Conservation (phyloP, 2,113 vertebrate species). For the Todiramphus chloris region DNA sequence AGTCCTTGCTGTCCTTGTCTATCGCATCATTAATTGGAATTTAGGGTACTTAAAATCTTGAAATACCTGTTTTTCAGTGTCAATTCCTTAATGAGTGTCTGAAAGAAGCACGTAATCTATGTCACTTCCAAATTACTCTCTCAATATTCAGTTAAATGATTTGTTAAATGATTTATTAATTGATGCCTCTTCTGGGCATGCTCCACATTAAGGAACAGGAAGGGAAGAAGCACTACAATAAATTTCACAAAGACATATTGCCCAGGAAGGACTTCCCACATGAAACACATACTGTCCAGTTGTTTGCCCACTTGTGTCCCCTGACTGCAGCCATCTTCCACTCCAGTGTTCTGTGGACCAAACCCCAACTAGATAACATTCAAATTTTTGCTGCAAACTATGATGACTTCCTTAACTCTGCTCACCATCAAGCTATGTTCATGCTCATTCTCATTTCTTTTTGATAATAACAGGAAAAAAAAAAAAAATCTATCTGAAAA, state of each 20-base stretch:
- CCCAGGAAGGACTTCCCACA: background rate
- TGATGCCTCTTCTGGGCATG: background rate
- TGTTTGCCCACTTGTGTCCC: background rate
- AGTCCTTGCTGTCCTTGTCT: background rate
- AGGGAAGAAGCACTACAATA: background rate
- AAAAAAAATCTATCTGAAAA: background rate
- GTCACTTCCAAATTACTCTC: background rate
- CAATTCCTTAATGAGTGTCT: background rate
- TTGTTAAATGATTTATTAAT: background rate
- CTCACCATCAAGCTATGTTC: background rate
- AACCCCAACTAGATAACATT: background rate
- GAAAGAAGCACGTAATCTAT: background rate
- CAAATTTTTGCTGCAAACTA: background rate
- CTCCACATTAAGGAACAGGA: background rate
- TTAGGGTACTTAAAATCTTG: background rate
- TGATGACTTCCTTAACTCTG: background rate
- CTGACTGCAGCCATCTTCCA: background rate
- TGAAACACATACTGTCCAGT: background rate
- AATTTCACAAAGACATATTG: background rate
- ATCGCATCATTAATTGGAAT: background rate
- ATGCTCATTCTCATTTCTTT: background rate
- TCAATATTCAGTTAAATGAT: background rate
- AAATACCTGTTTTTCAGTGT: background rate
- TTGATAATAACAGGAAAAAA: background rate
- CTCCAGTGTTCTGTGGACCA: background rate